phyloP scores from a whole-genome alignment of 2,113 vertebrate genomes.

The Clarias magur region DNA sequence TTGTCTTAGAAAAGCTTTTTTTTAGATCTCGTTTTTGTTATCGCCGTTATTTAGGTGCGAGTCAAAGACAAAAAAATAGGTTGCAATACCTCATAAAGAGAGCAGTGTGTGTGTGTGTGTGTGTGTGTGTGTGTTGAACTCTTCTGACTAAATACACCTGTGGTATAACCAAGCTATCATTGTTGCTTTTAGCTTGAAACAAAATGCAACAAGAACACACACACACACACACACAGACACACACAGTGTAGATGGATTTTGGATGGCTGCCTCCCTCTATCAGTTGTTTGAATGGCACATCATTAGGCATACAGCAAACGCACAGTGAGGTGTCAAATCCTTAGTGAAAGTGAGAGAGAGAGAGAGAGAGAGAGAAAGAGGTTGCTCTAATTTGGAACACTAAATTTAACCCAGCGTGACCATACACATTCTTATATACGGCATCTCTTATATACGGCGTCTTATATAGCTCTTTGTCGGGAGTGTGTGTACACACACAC shows the following conservation, averaged over 20 bases:
- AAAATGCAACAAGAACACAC: neutral
- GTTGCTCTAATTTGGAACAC: constrained; percentile 33
- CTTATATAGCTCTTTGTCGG: constrained; percentile 1
- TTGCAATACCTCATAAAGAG: neutral
- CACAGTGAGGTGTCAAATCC: constrained; percentile 53
- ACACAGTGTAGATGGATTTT: constrained; percentile 45
- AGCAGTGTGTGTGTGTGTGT: neutral
- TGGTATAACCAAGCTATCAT: neutral
- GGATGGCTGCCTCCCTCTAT: constrained; percentile 64
- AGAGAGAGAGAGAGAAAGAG: constrained; percentile 46
- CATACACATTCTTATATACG: constrained; percentile 18
- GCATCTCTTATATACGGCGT: neutral
- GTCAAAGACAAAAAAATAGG: neutral
- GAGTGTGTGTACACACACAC: neutral
- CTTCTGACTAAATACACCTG: neutral
- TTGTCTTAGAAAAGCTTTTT: neutral
- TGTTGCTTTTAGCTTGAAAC: neutral
- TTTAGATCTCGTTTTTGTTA: neutral
- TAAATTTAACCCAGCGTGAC: constrained; percentile 58
- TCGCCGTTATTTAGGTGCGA: neutral
- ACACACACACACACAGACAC: constrained; percentile 43
- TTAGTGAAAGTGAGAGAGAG: constrained; percentile 52
- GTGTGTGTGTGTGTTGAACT: neutral
- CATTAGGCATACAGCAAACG: constrained; percentile 64
- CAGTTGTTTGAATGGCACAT: constrained; percentile 66